phyloP scores from a whole-genome alignment of 1,140 invertebrate genomes.

The Tetraneura akinire region DNA sequence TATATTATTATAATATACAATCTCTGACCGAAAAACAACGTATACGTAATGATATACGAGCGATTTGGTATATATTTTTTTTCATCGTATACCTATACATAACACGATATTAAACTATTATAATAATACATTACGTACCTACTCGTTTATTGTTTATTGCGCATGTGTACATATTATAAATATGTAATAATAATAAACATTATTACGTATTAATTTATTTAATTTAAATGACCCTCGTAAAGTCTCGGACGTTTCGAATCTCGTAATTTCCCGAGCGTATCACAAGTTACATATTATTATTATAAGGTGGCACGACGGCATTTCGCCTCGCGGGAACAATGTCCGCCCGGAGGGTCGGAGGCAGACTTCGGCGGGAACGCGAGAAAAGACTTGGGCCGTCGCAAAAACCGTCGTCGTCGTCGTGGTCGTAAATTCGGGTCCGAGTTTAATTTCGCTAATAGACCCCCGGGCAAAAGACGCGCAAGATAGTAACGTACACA shows the following conservation, averaged over 20 bases:
- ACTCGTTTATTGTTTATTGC: no score
- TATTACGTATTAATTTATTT: no score
- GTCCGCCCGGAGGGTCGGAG: background rate
- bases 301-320: background rate
- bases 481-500: background rate
- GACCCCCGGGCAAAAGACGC: background rate
- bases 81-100: no score
- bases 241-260: no score
- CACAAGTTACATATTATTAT: background rate
- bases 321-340: background rate
- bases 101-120: no score
- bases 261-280: background rate
- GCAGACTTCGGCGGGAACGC: background rate
- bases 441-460: conserved; percentile 48
- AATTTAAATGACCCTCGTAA: no score
- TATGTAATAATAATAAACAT: no score
- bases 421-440: conserved; percentile 22
- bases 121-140: no score
- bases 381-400: background rate
- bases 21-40: background rate
- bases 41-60: no score
- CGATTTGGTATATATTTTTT: no score
- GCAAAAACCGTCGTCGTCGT: background rate
- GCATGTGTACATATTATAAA: no score
- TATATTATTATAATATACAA: background rate